Evolutionary conservation across 2,113 vertebrate species (phyloP).

Genomic region (Oceanites oceanicus): DNA sequence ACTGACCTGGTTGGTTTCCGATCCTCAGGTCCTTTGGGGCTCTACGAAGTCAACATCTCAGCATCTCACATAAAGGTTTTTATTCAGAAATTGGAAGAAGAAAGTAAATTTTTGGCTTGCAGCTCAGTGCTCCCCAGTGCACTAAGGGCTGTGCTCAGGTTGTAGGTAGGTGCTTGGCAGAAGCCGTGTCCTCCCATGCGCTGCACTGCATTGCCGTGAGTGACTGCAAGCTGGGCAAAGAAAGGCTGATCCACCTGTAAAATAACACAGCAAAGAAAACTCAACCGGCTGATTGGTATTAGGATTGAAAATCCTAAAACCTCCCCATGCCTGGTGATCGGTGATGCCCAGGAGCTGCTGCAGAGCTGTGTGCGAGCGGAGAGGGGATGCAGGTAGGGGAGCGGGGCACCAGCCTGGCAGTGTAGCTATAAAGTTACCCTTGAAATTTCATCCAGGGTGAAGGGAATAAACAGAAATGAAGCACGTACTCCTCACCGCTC

Average conservation of each 20-base stretch:
- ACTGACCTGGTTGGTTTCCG: background rate
- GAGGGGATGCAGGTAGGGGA: background rate
- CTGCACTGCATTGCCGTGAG: background rate
- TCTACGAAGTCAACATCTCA: background rate
- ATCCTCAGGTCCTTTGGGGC: fast-evolving
- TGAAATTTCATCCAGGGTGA: background rate
- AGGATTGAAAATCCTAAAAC: too few species aligned
- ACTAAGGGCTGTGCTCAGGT: background rate
- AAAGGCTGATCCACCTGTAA: background rate
- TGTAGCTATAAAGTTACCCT: background rate
- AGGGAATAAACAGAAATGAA: background rate
- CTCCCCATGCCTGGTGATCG: fast-evolving
- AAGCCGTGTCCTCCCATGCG: fast-evolving
- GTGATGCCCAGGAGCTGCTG: background rate
- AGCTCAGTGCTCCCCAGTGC: background rate
- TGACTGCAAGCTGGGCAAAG: background rate
- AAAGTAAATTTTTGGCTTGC: background rate
- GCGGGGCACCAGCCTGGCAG: background rate
- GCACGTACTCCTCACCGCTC: fast-evolving
- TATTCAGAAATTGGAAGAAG: background rate
- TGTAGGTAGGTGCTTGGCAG: background rate
- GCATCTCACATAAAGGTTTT: background rate
- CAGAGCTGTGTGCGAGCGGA: fast-evolving
- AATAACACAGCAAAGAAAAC: background rate
- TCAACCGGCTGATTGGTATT: fast-evolving